A percentile compares a stretch with the other conserved stretches of the same genome.
Evolutionary conservation across 2,888 invertebrate genomes (phyloP).

Genomic region (Gandaritis pyraliata): DNA sequence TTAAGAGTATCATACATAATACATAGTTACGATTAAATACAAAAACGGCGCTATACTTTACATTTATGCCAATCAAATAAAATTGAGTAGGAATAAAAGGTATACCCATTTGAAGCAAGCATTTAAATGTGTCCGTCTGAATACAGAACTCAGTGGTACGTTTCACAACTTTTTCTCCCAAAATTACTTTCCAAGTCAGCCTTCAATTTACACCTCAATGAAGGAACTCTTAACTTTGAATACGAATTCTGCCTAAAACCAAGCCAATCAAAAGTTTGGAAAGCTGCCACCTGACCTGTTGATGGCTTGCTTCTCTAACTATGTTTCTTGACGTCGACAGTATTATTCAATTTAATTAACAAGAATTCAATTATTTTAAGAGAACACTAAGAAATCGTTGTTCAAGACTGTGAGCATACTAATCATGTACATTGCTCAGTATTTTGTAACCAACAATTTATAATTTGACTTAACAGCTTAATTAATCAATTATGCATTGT

Average conservation of each 20-base stretch:
- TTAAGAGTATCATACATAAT: too few relatives aligned
- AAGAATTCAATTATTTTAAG: neutral
- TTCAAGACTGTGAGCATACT: too few relatives aligned
- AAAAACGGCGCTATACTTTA: too few relatives aligned
- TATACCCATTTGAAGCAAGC: neutral
- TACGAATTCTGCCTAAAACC: conserved; percentile 66
- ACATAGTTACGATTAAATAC: too few relatives aligned
- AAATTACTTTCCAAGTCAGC: conserved; percentile 62
- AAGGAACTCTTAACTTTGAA: conserved; percentile 59
- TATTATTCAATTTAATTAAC: conserved; percentile 13
- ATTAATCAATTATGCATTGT: too few relatives aligned
- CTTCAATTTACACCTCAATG: conserved; percentile 72
- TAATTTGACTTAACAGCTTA: too few relatives aligned
- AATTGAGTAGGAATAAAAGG: neutral
- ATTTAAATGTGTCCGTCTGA: conserved; percentile 28
- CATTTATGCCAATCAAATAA: neutral
- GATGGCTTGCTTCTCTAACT: conserved; percentile 30
- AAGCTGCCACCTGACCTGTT: conserved; percentile 43
- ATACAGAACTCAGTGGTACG: conserved; percentile 43
- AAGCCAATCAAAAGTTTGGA: conserved; percentile 63
- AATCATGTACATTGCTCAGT: too few relatives aligned
- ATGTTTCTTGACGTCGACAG: conserved; percentile 19
- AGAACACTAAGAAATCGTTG: neutral
- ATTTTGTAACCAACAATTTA: too few relatives aligned
- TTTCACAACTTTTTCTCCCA: conserved; percentile 53